phyloP scores from a whole-genome alignment of 92 coral and sea anemone species.

The Parazoanthus darwini region DNA sequence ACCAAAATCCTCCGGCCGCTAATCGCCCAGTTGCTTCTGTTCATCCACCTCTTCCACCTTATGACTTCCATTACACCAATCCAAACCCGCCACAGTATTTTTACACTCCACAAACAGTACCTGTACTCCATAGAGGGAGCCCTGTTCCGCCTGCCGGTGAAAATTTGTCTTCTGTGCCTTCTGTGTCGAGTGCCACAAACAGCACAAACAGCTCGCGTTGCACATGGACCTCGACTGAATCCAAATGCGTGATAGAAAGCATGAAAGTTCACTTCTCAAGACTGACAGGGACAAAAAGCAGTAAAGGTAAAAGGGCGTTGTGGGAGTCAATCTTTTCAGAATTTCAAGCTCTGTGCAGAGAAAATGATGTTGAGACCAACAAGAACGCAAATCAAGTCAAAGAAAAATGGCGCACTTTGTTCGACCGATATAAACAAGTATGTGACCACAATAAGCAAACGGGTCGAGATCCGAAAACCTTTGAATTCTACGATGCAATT shows the following conservation, averaged over 20 bases:
- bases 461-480: slow-evolving; percentile 53
- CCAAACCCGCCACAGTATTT: slow-evolving; percentile 2
- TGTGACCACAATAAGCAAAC: slow-evolving; percentile 54
- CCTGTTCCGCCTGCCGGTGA: slow-evolving; percentile 5
- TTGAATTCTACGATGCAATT: slow-evolving; percentile 45
- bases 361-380: background rate
- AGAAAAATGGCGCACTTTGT: slow-evolving; percentile 51
- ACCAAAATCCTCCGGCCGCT: slow-evolving; percentile 7
- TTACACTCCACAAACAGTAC: slow-evolving; percentile 20
- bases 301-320: no score
- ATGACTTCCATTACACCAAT: slow-evolving; percentile 9
- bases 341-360: no score
- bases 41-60: slow-evolving; percentile 13
- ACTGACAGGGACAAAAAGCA: no score
- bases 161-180: slow-evolving; percentile 5
- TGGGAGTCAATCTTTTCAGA: no score
- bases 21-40: slow-evolving; percentile 8
- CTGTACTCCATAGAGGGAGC: background rate
- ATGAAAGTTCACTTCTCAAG: no score
- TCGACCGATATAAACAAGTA: slow-evolving; percentile 51
- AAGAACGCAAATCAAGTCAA: slow-evolving; percentile 47
- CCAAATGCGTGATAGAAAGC: no score
- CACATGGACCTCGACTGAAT: no score
- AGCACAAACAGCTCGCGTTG: background rate
- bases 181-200: slow-evolving; percentile 9